Percentiles rank a stretch among this genome's conserved stretches.
These are phyloP conservation scores for Bombus ignitus DNA, from an alignment of 1,140 invertebrate species.

Conservation along the genomic window DNA sequence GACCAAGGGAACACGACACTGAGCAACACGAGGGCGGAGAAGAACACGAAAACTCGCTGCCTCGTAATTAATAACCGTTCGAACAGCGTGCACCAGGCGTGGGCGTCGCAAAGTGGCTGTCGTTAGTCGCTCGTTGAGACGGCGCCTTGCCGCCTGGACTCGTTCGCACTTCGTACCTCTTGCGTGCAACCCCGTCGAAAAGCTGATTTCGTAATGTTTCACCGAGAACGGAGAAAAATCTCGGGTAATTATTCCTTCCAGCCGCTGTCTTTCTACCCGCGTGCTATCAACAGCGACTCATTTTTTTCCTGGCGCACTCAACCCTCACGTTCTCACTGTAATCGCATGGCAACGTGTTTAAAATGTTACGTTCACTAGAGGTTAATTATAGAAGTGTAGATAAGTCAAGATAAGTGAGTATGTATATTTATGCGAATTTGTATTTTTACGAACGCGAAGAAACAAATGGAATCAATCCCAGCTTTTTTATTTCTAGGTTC, in stretches of 20 bases:
- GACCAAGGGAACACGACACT: conserved; percentile 37
- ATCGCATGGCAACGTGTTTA: not conserved
- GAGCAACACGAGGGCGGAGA: conserved; percentile 31
- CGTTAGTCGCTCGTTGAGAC: conserved; percentile 57
- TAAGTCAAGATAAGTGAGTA: too few relatives aligned
- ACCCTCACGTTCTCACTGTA: not conserved
- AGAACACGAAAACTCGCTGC: conserved; percentile 52
- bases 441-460: too few relatives aligned
- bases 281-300: not conserved
- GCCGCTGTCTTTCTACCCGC: not conserved
- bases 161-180: conserved; percentile 39
- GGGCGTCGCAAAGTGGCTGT: conserved; percentile 60
- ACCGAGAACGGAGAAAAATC: conserved; percentile 27
- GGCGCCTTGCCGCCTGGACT: conserved; percentile 28
- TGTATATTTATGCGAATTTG: too few relatives aligned
- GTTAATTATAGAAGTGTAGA: not conserved
- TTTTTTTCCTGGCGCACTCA: not conserved
- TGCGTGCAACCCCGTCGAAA: conserved; percentile 5
- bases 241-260: conserved; percentile 28
- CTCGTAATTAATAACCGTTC: conserved; percentile 61
- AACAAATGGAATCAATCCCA: not conserved
- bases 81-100: conserved; percentile 38
- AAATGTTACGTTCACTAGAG: not conserved
- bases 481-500: too few relatives aligned
- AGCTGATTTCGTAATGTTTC: conserved; percentile 36